phyloP scores from a whole-genome alignment of 2,797 vertebrate species.

The Siniperca obscura region DNA sequence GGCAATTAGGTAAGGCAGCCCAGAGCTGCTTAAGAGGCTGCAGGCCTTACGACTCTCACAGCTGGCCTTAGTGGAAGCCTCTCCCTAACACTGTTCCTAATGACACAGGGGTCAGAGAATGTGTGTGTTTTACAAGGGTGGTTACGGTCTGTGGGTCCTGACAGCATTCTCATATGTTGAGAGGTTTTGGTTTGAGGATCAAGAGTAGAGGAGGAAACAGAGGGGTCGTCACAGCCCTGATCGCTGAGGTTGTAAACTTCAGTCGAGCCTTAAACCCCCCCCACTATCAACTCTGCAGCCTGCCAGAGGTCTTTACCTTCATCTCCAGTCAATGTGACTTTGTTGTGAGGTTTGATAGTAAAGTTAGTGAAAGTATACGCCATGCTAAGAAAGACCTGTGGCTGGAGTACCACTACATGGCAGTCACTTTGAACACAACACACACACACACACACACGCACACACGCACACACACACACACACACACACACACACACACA shows the following conservation, averaged over 20 bases:
- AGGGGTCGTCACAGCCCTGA: slow-evolving; percentile 44
- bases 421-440: slow-evolving; percentile 76
- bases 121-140: slow-evolving; percentile 62
- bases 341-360: slow-evolving; percentile 35
- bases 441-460: too few relatives aligned
- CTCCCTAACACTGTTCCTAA: slow-evolving; percentile 43
- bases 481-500: slow-evolving; percentile 40
- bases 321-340: slow-evolving; percentile 27
- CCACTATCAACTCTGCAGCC: slow-evolving; percentile 32
- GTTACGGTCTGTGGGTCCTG: slow-evolving; percentile 63
- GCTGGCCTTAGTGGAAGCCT: slow-evolving; percentile 42
- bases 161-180: slow-evolving; percentile 58
- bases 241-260: slow-evolving; percentile 45
- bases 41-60: slow-evolving; percentile 33
- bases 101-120: slow-evolving; percentile 59
- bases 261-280: slow-evolving; percentile 15
- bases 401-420: slow-evolving; percentile 78
- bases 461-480: slow-evolving; percentile 16
- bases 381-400: slow-evolving; percentile 36
- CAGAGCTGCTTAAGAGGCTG: slow-evolving; percentile 52
- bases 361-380: background rate
- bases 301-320: slow-evolving; percentile 47
- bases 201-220: slow-evolving; percentile 55
- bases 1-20: slow-evolving; percentile 59
- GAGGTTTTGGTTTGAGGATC: slow-evolving; percentile 59